Evolutionary conservation across 2,888 invertebrate species (phyloP).

Genomic region (Acronicta psi): DNA sequence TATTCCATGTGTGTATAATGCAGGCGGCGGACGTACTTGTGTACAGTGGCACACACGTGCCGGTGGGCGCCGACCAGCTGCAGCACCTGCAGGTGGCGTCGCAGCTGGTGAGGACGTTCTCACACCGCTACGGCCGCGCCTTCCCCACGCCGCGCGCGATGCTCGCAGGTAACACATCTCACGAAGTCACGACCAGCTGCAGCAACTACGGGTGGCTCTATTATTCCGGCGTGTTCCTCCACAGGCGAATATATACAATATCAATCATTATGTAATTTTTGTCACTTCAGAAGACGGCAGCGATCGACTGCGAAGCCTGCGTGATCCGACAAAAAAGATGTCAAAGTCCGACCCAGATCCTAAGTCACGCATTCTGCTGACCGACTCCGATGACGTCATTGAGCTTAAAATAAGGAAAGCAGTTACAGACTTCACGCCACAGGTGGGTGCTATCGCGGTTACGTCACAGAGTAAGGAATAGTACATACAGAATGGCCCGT

Average conservation of each 20-base stretch:
- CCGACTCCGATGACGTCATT: constrained; percentile 88
- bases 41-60: constrained; percentile 95
- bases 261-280: neutral
- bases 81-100: constrained; percentile 56
- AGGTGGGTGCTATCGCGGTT: constrained; percentile 67
- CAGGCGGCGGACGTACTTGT: constrained; percentile 80
- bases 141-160: constrained; percentile 92
- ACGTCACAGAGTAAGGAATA: no score
- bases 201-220: no score
- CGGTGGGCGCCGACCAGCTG: constrained; percentile 55
- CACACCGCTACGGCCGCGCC: constrained; percentile 92
- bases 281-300: constrained; percentile 78
- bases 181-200: no score
- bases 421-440: constrained; percentile 96
- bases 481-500: no score
- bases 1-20: neutral
- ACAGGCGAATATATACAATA: no score
- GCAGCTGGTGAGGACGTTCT: constrained; percentile 93
- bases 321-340: constrained; percentile 98
- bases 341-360: constrained; percentile 97
- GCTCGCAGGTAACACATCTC: constrained; percentile 36
- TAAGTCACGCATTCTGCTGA: constrained; percentile 94
- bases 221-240: no score
- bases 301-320: constrained; percentile 93
- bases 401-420: constrained; percentile 92